A percentile compares a stretch with the other conserved stretches of the same genome.
Conservation (phyloP, 2,888 invertebrate species). For the Sinodicranocentrus sp. region DNA sequence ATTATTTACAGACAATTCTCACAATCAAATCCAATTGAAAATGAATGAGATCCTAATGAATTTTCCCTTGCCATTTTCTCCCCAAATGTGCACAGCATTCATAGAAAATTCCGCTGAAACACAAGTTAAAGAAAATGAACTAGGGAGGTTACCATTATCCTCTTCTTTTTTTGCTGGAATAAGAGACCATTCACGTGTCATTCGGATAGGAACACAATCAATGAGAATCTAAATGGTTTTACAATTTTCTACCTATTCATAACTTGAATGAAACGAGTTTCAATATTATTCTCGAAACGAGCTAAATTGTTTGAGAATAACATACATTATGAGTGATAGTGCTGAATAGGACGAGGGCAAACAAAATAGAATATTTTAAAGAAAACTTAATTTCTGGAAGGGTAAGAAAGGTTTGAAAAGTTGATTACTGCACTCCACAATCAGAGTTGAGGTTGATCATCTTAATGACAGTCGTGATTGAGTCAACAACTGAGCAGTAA, state of each 20-base stretch:
- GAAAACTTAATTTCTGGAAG: too few relatives aligned
- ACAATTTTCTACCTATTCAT: slow-evolving; percentile 15
- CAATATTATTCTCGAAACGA: too few relatives aligned
- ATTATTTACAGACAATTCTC: slow-evolving; percentile 45
- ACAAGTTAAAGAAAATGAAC: slow-evolving; percentile 3
- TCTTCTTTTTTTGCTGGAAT: not conserved
- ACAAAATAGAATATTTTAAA: too few relatives aligned
- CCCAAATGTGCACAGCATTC: not conserved
- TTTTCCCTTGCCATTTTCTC: slow-evolving; percentile 27
- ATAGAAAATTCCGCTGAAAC: not conserved
- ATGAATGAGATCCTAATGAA: slow-evolving; percentile 61
- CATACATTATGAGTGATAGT: too few relatives aligned
- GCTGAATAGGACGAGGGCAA: too few relatives aligned
- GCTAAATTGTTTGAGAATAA: too few relatives aligned
- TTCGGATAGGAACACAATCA: not conserved
- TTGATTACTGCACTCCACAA: too few relatives aligned
- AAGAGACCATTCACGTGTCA: not conserved
- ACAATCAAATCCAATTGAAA: slow-evolving; percentile 59
- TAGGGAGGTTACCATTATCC: not conserved
- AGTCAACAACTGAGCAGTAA: too few relatives aligned
- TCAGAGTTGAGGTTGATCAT: too few relatives aligned
- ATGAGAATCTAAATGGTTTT: not conserved
- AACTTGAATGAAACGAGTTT: too few relatives aligned
- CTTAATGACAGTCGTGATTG: too few relatives aligned
- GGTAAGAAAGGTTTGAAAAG: too few relatives aligned